A percentile compares a stretch with the other conserved stretches of the same genome.
These are phyloP conservation scores for Rhegmatorhina hoffmannsi DNA, from an alignment of 2,113 vertebrate genomes.

Conservation along the genomic window DNA sequence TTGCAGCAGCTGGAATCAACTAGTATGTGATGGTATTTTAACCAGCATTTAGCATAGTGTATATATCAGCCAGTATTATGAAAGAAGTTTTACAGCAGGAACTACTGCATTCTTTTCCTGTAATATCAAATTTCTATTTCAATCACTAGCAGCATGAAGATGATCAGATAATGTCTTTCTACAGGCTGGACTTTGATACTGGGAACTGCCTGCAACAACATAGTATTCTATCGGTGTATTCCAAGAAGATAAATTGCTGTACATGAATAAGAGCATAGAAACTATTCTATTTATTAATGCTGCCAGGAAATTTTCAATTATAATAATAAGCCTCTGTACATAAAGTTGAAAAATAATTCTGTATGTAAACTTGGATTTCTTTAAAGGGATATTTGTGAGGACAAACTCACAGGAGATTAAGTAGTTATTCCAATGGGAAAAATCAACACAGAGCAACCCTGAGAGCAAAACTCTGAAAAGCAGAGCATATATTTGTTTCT, in stretches of 20 bases:
- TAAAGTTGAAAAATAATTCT: background rate
- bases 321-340: background rate
- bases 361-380: background rate
- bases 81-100: constrained; percentile 11
- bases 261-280: background rate
- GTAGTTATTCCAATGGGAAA: background rate
- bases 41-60: background rate
- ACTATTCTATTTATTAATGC: background rate
- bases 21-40: background rate
- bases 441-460: background rate
- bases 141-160: rapidly evolving
- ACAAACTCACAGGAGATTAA: background rate
- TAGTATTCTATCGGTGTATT: no score
- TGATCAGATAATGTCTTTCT: background rate
- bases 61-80: background rate
- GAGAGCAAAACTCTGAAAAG: background rate
- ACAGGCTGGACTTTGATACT: constrained; percentile 7
- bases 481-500: background rate
- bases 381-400: background rate
- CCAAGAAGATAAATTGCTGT: background rate
- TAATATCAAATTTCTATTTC: background rate
- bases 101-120: constrained; percentile 3
- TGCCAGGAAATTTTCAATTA: background rate
- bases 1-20: constrained; percentile 19
- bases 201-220: background rate